Percentiles rank a stretch among this genome's conserved stretches.
These are phyloP conservation scores for Marisa cornuarietis DNA, from an alignment of 1,140 invertebrate genomes.

Conservation along the genomic window DNA sequence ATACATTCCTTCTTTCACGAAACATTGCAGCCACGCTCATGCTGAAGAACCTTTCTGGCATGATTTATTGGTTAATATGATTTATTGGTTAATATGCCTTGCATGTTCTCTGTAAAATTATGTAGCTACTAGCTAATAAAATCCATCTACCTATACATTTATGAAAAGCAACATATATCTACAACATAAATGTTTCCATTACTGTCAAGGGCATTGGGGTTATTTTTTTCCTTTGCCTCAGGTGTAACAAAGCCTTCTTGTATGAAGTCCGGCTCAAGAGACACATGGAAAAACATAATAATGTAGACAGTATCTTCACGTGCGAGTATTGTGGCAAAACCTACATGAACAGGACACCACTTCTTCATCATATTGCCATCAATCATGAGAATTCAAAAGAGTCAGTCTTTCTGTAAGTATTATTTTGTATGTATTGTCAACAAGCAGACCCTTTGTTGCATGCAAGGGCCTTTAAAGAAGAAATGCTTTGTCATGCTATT, in stretches of 20 bases:
- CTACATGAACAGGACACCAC: not conserved
- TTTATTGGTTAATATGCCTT: too few species aligned
- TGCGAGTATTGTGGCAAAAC: conserved; percentile 1
- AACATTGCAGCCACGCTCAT: too few species aligned
- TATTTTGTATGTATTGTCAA: not conserved
- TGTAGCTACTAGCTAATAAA: too few species aligned
- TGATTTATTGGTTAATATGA: too few species aligned
- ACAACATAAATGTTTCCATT: too few species aligned
- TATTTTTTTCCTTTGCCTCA: not conserved
- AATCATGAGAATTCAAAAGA: conserved; percentile 6
- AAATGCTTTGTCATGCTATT: not conserved
- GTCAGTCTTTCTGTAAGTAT: not conserved
- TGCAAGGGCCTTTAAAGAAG: too few species aligned
- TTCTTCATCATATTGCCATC: not conserved
- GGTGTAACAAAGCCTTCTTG: not conserved
- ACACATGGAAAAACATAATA: conserved; percentile 1
- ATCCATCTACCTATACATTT: too few species aligned
- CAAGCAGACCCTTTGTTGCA: not conserved
- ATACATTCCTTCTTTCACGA: too few species aligned
- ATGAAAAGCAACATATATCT: too few species aligned
- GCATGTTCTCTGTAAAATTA: too few species aligned
- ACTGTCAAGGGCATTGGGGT: too few species aligned
- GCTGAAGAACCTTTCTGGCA: too few species aligned
- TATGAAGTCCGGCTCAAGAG: not conserved
- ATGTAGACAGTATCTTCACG: not conserved